These are phyloP conservation scores for Euleptes europaea DNA, from an alignment of 2,113 vertebrate species.

Conservation along the genomic window DNA sequence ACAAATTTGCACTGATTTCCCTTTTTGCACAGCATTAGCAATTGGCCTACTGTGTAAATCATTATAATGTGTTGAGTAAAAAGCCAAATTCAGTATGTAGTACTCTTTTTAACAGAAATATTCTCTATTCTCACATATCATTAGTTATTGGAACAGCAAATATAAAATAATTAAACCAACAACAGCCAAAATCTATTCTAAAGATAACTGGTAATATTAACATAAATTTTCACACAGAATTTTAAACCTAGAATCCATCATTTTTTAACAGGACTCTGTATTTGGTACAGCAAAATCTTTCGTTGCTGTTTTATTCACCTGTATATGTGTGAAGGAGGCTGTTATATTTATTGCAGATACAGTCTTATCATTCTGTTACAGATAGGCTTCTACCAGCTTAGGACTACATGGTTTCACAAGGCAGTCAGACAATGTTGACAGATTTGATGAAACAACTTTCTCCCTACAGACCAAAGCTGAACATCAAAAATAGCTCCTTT, in stretches of 20 bases:
- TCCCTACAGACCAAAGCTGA: conserved; percentile 13
- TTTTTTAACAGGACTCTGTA: conserved; percentile 3
- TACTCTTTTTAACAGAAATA: neutral
- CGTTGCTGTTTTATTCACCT: neutral
- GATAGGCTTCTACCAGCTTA: conserved; percentile 17
- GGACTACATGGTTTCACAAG: neutral
- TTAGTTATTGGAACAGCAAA: neutral
- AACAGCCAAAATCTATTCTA: neutral
- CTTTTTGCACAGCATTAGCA: neutral
- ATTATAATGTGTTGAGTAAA: neutral
- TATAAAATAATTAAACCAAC: neutral
- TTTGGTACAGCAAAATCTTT: conserved; percentile 14
- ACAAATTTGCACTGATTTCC: neutral
- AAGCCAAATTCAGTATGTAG: neutral
- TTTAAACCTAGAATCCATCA: conserved; percentile 13
- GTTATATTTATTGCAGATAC: conserved; percentile 21
- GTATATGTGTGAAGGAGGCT: conserved; percentile 11
- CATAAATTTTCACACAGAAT: neutral
- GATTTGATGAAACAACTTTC: conserved; percentile 20
- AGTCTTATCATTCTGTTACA: conserved; percentile 17
- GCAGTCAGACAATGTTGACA: conserved; percentile 1
- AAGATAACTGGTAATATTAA: neutral
- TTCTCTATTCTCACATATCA: neutral
- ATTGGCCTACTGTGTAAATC: neutral
- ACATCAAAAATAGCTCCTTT: neutral